These are phyloP conservation scores for Cherax destructor DNA, from an alignment of 1,140 invertebrate genomes.

Conservation along the genomic window DNA sequence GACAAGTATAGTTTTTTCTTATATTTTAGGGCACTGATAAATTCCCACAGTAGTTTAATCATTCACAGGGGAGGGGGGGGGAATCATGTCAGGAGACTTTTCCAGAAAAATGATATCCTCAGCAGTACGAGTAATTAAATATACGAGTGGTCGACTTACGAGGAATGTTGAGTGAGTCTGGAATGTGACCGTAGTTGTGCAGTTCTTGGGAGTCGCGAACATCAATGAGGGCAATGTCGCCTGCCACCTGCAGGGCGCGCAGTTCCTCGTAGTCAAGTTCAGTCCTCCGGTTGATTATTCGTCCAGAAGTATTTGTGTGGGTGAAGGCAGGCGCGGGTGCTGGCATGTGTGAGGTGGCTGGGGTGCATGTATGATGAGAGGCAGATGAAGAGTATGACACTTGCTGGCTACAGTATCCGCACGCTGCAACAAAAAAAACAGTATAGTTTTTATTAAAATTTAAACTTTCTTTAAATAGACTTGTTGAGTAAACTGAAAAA, in stretches of 20 bases:
- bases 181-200: constrained; percentile 48
- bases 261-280: constrained; percentile 60
- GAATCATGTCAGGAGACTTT: no score
- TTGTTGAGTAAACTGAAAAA: no score
- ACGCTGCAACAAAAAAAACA: constrained; percentile 7
- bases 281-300: constrained; percentile 49
- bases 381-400: not conserved
- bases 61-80: no score
- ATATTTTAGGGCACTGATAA: no score
- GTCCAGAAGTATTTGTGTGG: not conserved
- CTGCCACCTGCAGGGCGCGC: constrained; percentile 37
- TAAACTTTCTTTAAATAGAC: no score
- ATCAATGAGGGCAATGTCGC: constrained; percentile 57
- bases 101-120: no score
- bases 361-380: not conserved
- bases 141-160: constrained; percentile 26
- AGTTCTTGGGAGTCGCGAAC: constrained; percentile 24
- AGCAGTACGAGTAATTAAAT: no score
- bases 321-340: not conserved
- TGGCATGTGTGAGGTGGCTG: not conserved
- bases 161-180: constrained; percentile 45
- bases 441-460: no score
- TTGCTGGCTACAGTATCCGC: constrained; percentile 50
- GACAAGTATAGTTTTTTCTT: no score
- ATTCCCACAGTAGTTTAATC: no score